Base-by-base conservation (phyloP, 1,140 invertebrate genomes). In the Bombus pyrosoma region DNA sequence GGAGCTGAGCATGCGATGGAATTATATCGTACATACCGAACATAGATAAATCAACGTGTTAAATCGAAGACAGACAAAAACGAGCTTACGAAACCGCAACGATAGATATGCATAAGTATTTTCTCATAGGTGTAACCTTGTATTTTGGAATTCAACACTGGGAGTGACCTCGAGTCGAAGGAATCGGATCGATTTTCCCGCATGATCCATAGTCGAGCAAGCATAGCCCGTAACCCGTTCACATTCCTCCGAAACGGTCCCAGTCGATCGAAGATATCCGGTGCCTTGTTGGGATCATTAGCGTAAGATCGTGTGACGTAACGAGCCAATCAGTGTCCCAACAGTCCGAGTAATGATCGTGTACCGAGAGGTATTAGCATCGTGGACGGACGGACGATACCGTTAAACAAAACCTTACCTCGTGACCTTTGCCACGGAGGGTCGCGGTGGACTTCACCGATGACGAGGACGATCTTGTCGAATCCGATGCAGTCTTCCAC, bases 221-320 rank as follows among this genome's bases (percentile, higher is more conserved):
- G 53, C 59, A 68, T 59, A 57, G 53, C 47, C 28, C 37, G 47
- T 47, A 79, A 85, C 66, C 86, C 87, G 87, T 88, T 93, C 87
- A 89, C 92, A 93, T 94, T 93, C 91, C 89, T 82, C 89, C 91
- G 92, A 93, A 94, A 93, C 89, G 89, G 92, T 81, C 91, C 91
- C 85, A 43, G 81, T 57, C 91, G 92, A 93, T 92, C 88, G 77
- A 66, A 93, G 91, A 93, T 93, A 93, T 93, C 92, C 92, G 91
- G 90, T 92, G 89, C 91, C 93, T 93, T 92, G 91, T 89, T 90
- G 91, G 91, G 90, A 93, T 94, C 93, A 94, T 94, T 94, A 94
- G 93, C 90, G 91, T 94, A 91, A 94, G 92, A 94, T 94, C 92
- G 92, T 93, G 93, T 94, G 94, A 94, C 94, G 94, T 94, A 94